Percentiles rank a stretch among this genome's conserved stretches.
phyloP scores from a whole-genome alignment of 1,140 invertebrate species.

The Lutraria rhynchaena region DNA sequence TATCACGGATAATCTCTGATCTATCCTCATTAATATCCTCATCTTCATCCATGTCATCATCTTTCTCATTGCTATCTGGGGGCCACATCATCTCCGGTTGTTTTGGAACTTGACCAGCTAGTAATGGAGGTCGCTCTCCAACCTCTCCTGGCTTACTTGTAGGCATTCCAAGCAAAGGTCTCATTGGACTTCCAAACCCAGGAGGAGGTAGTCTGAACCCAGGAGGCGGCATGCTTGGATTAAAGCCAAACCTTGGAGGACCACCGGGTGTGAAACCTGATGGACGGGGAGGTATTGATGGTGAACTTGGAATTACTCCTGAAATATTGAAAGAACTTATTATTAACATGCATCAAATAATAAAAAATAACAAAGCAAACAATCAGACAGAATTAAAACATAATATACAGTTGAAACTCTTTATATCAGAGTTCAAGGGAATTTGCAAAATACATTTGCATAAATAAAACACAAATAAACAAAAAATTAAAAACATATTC shows the following conservation, averaged over 20 bases:
- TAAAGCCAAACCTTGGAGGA: constrained; percentile 51
- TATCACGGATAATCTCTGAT: constrained; percentile 17
- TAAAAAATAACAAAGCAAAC: background rate
- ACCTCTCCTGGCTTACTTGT: constrained; percentile 14
- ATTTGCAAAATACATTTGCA: no score
- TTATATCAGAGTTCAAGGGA: no score
- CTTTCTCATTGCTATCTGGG: constrained; percentile 52
- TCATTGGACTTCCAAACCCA: constrained; percentile 49
- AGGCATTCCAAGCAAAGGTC: constrained; percentile 12
- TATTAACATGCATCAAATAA: background rate
- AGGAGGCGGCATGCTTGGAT: constrained; percentile 58
- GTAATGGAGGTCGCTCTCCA: background rate
- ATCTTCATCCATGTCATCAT: constrained; percentile 55
- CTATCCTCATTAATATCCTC: constrained; percentile 31
- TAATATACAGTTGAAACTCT: no score
- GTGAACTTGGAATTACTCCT: constrained; percentile 45
- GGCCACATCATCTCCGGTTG: constrained; percentile 55
- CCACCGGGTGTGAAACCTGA: constrained; percentile 15
- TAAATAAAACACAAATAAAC: no score
- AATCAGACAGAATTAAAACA: constrained; percentile 5
- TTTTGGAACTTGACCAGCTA: constrained; percentile 26
- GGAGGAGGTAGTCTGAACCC: constrained; percentile 57
- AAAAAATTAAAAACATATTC: no score
- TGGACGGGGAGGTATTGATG: constrained; percentile 32
- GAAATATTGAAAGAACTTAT: constrained; percentile 10